Base-by-base conservation (phyloP, 1,140 invertebrate genomes). In the Steinernema feltiae region DNA sequence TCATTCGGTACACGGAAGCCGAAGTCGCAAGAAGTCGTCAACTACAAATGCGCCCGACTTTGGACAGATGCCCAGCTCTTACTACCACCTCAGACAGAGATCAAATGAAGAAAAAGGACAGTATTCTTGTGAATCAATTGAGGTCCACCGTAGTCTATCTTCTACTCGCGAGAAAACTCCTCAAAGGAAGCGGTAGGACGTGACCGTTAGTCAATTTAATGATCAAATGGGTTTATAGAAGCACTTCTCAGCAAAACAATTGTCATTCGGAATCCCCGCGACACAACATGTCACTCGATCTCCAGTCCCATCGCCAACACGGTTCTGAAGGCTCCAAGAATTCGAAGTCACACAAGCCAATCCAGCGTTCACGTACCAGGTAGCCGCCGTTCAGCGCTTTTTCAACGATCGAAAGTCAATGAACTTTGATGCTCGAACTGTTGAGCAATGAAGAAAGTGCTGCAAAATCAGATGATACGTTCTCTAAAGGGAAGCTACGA, bases 331-430 rank as follows among this genome's bases (percentile, higher is more conserved):
- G 53, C 7, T 27, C 53, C 7, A 7, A 21, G 24, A 63, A 21
- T 27, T 63, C 53, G 24, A 63, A 63, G 24, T 63, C 53, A 3
- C 53, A 63, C 24, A 63, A 63, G 24, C 53, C 53, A 63, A 63
- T 63, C 24, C 53, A 63, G 24, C 53, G 53, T 63, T 63, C 53
- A 63, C 53, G 53, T 3, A 63, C 53, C 12, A 63, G 53, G 53
- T 63, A 63, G n/a, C 7, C 41, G n/a, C 41, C n/a, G 41, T n/a
- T n/a, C n/a, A n/a, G 41, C n/a, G 7, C 41, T 12, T n/a, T 12
- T 46, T n/a, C 7, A n/a, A n/a, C 41, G 41, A 46, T 46, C n/a
- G n/a, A n/a, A 46, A 46, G 7, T 46, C 41, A n/a, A 46, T n/a
- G 41, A 46, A 46, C 41, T 46, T 46, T n/a, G 41, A n/a, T 46